Evolutionary conservation across 2,113 vertebrate species (phyloP).

Genomic region (Pteropus alecto): DNA sequence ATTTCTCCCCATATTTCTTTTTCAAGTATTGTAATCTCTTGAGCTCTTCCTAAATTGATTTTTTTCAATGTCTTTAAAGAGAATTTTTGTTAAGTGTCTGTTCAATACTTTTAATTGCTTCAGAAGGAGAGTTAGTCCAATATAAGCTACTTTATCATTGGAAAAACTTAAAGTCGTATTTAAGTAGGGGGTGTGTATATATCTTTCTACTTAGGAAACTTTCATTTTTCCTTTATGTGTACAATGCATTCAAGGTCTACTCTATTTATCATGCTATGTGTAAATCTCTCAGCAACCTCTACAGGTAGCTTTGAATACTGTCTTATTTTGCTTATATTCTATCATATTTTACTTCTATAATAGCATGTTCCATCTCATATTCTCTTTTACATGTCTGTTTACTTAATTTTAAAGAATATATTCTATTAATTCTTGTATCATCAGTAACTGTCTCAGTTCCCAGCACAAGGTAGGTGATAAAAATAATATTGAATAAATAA

Average conservation of each 20-base stretch:
- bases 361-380: not conserved
- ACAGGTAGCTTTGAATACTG: not conserved
- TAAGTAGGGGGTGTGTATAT: not conserved
- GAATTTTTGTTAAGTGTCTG: constrained; percentile 16
- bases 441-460: not conserved
- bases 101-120: not conserved
- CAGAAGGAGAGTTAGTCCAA: not conserved
- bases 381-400: not conserved
- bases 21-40: not conserved
- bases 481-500: not conserved
- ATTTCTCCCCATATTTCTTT: not conserved
- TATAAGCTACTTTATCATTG: not conserved
- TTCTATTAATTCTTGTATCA: not conserved
- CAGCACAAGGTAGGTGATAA: not conserved
- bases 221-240: not conserved
- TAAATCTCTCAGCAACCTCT: not conserved
- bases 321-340: not conserved
- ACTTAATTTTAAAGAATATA: not conserved
- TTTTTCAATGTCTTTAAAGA: not conserved
- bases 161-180: not conserved
- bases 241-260: not conserved
- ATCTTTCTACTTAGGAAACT: not conserved
- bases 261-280: not conserved
- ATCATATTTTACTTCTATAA: not conserved
- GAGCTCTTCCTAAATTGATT: not conserved